Percentiles rank a stretch among this genome's conserved stretches.
Conservation (phyloP, 2,797 vertebrate genomes). For the Cheirogaleus major region DNA sequence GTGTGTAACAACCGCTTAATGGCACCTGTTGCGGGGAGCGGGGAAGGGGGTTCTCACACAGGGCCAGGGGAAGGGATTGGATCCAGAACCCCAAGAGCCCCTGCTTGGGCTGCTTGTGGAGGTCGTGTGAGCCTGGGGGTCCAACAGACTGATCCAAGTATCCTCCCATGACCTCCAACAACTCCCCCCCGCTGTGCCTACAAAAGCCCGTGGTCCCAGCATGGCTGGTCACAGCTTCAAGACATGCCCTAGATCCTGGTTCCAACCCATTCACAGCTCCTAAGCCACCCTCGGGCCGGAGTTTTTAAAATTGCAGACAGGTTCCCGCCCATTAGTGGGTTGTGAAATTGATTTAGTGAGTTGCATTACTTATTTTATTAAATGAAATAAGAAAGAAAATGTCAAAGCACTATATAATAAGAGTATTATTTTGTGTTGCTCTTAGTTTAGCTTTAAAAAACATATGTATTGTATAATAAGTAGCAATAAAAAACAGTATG, state of each 20-base stretch:
- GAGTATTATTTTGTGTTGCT: background rate
- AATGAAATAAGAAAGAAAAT: background rate
- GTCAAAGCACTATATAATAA: background rate
- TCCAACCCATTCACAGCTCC: background rate
- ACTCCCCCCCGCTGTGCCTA: fast-evolving
- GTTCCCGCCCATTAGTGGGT: background rate
- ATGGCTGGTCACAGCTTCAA: background rate
- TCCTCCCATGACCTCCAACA: background rate
- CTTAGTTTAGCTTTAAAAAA: background rate
- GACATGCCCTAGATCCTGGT: background rate
- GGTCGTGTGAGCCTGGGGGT: background rate
- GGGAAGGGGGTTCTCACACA: background rate
- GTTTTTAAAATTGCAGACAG: background rate
- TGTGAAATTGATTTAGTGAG: background rate
- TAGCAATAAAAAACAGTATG: background rate
- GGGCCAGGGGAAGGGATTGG: background rate
- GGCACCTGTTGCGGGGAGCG: background rate
- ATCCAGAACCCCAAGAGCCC: background rate
- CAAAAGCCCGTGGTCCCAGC: background rate
- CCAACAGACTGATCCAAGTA: background rate
- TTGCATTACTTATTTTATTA: background rate
- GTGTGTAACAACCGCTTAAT: background rate
- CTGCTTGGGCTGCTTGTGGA: background rate
- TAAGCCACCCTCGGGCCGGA: fast-evolving
- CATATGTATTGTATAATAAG: background rate